These are phyloP conservation scores for Lagocephalus sceleratus DNA, from an alignment of 2,797 vertebrate species.

Conservation along the genomic window DNA sequence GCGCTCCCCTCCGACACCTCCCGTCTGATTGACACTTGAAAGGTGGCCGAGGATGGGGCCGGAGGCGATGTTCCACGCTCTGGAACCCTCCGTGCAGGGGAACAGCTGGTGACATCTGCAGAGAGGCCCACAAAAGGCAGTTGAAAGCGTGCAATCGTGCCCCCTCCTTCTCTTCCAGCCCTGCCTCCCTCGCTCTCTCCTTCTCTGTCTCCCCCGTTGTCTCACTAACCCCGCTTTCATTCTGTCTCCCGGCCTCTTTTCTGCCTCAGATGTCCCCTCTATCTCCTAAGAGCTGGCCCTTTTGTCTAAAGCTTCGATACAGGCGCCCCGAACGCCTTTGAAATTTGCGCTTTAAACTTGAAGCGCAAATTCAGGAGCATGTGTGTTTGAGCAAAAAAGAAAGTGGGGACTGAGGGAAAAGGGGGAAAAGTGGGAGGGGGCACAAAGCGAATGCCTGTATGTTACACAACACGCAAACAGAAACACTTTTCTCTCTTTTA, in stretches of 20 bases:
- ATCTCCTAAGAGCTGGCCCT: slow-evolving; percentile 63
- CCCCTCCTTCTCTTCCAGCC: slow-evolving; percentile 78
- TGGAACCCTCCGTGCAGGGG: slow-evolving; percentile 94
- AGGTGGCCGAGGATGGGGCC: slow-evolving; percentile 96
- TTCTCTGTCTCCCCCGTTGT: slow-evolving; percentile 43
- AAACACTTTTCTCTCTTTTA: slow-evolving; percentile 49
- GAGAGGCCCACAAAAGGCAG: slow-evolving; percentile 98
- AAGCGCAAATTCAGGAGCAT: slow-evolving; percentile 63
- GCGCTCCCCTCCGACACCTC: slow-evolving; percentile 79
- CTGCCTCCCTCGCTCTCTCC: slow-evolving; percentile 68
- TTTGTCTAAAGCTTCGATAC: slow-evolving; percentile 69
- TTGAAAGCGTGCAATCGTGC: slow-evolving; percentile 94
- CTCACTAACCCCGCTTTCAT: slow-evolving; percentile 47
- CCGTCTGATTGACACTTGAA: slow-evolving; percentile 99
- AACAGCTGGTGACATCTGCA: slow-evolving; percentile 99
- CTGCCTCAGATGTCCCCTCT: slow-evolving; percentile 68
- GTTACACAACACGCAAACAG: slow-evolving; percentile 61
- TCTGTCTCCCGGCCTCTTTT: slow-evolving; percentile 51
- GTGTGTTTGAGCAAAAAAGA: slow-evolving; percentile 59
- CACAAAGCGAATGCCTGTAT: slow-evolving; percentile 42
- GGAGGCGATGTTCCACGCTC: slow-evolving; percentile 96
- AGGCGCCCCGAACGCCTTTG: slow-evolving; percentile 60
- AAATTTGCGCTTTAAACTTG: slow-evolving; percentile 71
- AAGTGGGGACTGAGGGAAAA: slow-evolving; percentile 24
- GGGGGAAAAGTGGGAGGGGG: not conserved